Evolutionary conservation across 2,888 invertebrate genomes (phyloP).

Genomic region (Diarsia brunnea): DNA sequence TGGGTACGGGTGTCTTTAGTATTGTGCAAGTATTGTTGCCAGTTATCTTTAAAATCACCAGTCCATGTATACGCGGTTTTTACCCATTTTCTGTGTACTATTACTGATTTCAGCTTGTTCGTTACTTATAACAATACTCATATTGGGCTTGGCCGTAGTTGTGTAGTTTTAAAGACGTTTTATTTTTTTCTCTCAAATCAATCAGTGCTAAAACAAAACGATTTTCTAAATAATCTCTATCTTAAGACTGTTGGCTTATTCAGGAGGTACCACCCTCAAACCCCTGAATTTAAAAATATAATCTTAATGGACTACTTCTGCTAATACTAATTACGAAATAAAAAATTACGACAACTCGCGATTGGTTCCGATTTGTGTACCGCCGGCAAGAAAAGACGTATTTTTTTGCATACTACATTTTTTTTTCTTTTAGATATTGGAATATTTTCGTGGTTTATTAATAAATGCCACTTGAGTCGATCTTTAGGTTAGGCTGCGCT

Average conservation of each 20-base stretch:
- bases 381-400: slow-evolving; percentile 51
- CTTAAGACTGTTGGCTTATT: slow-evolving; percentile 43
- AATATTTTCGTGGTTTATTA: no score
- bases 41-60: no score
- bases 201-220: slow-evolving; percentile 29
- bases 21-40: no score
- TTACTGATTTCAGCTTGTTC: background rate
- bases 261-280: background rate
- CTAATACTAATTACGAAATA: slow-evolving; percentile 86
- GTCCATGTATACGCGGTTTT: no score
- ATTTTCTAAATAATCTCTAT: slow-evolving; percentile 30
- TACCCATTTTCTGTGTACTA: no score
- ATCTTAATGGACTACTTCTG: slow-evolving; percentile 85
- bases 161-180: background rate
- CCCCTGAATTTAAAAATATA: slow-evolving; percentile 71
- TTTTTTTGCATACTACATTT: background rate
- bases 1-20: no score
- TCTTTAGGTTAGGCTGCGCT: no score
- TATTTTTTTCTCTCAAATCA: slow-evolving; percentile 22
- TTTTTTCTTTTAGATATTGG: no score
- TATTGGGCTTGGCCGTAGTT: no score
- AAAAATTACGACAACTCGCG: slow-evolving; percentile 75
- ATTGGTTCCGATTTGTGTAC: slow-evolving; percentile 79
- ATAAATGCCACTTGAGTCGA: no score
- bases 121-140: no score